Evolutionary conservation across 2,113 vertebrate species (phyloP).

Genomic region (Antechinus flavipes): DNA sequence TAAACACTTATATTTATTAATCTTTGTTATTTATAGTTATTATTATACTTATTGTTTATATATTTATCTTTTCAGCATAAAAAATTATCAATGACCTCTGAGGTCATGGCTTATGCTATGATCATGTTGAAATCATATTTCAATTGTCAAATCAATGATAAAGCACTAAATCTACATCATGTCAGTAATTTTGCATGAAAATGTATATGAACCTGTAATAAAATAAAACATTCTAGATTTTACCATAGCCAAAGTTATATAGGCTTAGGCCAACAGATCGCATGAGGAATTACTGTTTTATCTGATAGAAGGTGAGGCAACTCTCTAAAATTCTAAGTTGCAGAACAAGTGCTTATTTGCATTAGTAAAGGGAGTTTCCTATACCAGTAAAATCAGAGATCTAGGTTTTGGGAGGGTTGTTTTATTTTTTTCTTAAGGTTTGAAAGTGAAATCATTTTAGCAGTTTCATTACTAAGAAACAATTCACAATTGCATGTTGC

Average conservation of each 20-base stretch:
- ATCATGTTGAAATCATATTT: background rate
- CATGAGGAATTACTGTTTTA: constrained; percentile 11
- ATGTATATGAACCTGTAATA: background rate
- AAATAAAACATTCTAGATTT: background rate
- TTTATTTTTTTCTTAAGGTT: background rate
- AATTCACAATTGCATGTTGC: constrained; percentile 27
- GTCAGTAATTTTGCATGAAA: constrained; percentile 9
- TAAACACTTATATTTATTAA: background rate
- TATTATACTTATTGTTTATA: too few relatives aligned
- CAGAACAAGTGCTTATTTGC: background rate
- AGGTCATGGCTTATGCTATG: background rate
- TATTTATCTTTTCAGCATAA: background rate
- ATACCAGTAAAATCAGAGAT: background rate
- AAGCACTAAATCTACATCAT: background rate
- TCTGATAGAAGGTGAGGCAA: background rate
- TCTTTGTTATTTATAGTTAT: too few relatives aligned
- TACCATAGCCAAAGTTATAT: constrained; percentile 27
- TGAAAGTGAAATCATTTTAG: constrained; percentile 33
- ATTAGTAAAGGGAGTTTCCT: background rate
- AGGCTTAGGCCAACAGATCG: background rate
- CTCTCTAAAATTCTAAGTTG: background rate
- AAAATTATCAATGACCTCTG: background rate
- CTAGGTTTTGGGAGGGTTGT: background rate
- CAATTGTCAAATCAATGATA: background rate
- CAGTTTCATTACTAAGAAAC: constrained; percentile 1